A percentile compares a stretch with the other conserved stretches of the same genome.
Conservation (phyloP, 2,113 vertebrate genomes). For the Fregetta grallaria region DNA sequence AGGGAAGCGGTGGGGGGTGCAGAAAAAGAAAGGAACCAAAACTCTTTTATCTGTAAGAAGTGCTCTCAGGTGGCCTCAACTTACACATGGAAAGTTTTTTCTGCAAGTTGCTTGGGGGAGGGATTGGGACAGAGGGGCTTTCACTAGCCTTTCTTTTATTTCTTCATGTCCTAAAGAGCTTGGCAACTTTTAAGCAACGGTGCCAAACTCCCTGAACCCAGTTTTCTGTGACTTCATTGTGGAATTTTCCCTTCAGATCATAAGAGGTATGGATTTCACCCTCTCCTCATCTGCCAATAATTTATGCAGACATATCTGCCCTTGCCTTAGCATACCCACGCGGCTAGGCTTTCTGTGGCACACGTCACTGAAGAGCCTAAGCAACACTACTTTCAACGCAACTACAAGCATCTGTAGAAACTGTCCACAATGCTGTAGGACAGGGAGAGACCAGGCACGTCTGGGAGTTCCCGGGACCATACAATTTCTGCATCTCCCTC, state of each 20-base stretch:
- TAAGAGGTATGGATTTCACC: neutral
- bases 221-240: neutral
- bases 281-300: neutral
- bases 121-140: neutral
- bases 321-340: neutral
- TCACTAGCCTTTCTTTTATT: neutral
- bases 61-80: neutral
- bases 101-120: neutral
- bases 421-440: neutral
- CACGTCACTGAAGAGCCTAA: neutral
- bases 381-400: neutral
- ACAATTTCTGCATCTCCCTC: neutral
- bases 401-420: neutral
- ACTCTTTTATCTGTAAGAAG: neutral
- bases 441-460: neutral
- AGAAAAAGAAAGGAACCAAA: neutral
- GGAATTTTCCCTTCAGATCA: conserved; percentile 4
- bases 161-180: neutral
- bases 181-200: neutral
- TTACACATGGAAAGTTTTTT: neutral
- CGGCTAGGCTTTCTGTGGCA: neutral
- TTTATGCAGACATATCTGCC: neutral
- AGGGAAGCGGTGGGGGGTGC: neutral
- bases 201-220: neutral
- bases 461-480: neutral